These are phyloP conservation scores for Apis cerana DNA, from an alignment of 1,140 invertebrate genomes.

Conservation along the genomic window DNA sequence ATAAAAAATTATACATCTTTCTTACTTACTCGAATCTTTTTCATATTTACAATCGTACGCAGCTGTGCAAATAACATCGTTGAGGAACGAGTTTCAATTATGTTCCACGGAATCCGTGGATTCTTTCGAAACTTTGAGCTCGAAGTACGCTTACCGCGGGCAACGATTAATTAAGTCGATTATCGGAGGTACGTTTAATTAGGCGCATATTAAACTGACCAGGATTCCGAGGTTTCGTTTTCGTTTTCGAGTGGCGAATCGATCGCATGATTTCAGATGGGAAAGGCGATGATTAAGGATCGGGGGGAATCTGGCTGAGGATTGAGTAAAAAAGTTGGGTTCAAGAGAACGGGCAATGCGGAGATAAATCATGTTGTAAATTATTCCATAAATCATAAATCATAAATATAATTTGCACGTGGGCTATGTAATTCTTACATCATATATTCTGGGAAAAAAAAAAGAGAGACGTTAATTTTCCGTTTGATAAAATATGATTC, in stretches of 20 bases:
- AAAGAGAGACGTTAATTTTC: background rate
- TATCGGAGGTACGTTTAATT: slow-evolving; percentile 34
- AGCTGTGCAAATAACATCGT: slow-evolving; percentile 33
- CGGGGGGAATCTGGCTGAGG: background rate
- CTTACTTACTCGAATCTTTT: background rate
- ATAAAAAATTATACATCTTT: too few species aligned
- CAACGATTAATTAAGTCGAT: slow-evolving; percentile 45
- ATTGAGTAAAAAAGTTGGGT: background rate
- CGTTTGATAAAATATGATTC: too few species aligned
- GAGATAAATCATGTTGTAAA: background rate
- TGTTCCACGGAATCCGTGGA: background rate
- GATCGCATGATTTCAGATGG: background rate
- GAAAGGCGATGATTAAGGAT: background rate
- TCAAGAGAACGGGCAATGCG: background rate
- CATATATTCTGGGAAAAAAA: background rate
- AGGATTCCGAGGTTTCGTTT: background rate
- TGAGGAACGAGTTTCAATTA: slow-evolving; percentile 19
- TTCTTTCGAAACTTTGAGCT: background rate
- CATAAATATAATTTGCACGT: background rate
- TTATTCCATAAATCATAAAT: background rate
- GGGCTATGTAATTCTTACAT: background rate
- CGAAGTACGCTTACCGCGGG: background rate
- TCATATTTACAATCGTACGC: slow-evolving; percentile 1
- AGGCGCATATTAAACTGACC: slow-evolving; percentile 5
- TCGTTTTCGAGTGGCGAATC: background rate